A percentile compares a stretch with the other conserved stretches of the same genome.
These are phyloP conservation scores for Synergus umbraculus DNA, from an alignment of 2,888 invertebrate species.

Conservation along the genomic window DNA sequence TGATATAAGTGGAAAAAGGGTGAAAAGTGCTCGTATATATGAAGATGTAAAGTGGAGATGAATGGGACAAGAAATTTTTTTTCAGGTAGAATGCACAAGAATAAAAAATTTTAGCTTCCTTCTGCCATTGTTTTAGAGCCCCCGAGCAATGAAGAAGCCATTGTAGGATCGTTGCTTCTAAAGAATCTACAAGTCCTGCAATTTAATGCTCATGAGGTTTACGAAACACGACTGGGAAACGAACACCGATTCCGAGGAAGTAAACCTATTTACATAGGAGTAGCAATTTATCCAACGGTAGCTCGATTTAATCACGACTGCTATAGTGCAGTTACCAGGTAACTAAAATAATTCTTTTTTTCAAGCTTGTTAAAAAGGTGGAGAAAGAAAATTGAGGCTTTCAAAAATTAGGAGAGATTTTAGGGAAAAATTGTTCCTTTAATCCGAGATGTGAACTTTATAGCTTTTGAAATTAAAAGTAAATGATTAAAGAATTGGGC, in stretches of 20 bases:
- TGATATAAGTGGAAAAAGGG: background rate
- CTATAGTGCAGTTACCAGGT: constrained; percentile 88
- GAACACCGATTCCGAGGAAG: constrained; percentile 79
- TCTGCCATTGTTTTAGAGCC: constrained; percentile 65
- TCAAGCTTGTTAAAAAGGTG: too few relatives aligned
- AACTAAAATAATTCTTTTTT: constrained; percentile 48
- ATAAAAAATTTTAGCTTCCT: constrained; percentile 35
- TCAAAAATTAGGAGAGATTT: too few relatives aligned
- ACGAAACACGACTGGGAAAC: constrained; percentile 81
- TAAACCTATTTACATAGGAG: constrained; percentile 81
- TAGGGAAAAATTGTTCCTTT: background rate
- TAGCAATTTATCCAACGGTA: constrained; percentile 87
- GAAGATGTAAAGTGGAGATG: constrained; percentile 17
- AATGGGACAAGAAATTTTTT: constrained; percentile 1
- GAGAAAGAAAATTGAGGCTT: too few relatives aligned
- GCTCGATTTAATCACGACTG: constrained; percentile 92
- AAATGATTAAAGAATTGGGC: background rate
- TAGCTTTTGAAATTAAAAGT: background rate
- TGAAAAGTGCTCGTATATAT: background rate
- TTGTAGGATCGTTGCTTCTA: constrained; percentile 83
- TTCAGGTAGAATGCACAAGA: constrained; percentile 14
- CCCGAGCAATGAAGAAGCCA: constrained; percentile 80
- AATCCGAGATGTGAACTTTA: too few relatives aligned
- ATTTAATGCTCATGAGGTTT: constrained; percentile 92
- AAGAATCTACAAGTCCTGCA: constrained; percentile 87